phyloP scores from a whole-genome alignment of 1,140 invertebrate genomes.

The Popillia japonica region DNA sequence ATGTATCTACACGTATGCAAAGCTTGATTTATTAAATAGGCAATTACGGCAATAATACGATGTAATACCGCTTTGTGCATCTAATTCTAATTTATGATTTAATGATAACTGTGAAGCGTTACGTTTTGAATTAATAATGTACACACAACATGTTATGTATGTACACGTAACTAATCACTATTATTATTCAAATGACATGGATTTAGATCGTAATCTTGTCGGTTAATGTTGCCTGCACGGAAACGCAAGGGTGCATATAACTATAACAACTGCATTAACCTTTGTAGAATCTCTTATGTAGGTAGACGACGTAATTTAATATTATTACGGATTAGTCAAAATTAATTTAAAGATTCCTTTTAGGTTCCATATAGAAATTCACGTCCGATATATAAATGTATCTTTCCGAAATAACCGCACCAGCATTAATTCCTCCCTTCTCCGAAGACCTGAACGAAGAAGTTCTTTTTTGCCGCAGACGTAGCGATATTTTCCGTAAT shows the following conservation, averaged over 20 bases:
- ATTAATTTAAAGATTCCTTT: too few relatives aligned
- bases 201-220: conserved; percentile 17
- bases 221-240: background rate
- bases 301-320: background rate
- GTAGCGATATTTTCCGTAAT: conserved; percentile 24
- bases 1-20: background rate
- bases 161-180: conserved; percentile 10
- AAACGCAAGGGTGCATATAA: background rate
- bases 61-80: background rate
- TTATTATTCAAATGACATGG: conserved; percentile 23
- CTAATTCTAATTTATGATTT: conserved; percentile 31
- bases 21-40: conserved; percentile 29
- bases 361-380: too few relatives aligned
- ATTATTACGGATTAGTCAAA: too few relatives aligned
- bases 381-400: background rate
- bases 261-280: background rate
- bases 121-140: conserved; percentile 15
- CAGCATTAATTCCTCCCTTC: too few relatives aligned
- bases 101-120: conserved; percentile 25
- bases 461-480: background rate
- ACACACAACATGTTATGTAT: background rate
- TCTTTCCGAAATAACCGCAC: background rate
- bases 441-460: background rate
- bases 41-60: conserved; percentile 20
- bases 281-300: background rate